phyloP scores from a whole-genome alignment of 2,113 vertebrate genomes.

The Oxygymnocypris stewartii region DNA sequence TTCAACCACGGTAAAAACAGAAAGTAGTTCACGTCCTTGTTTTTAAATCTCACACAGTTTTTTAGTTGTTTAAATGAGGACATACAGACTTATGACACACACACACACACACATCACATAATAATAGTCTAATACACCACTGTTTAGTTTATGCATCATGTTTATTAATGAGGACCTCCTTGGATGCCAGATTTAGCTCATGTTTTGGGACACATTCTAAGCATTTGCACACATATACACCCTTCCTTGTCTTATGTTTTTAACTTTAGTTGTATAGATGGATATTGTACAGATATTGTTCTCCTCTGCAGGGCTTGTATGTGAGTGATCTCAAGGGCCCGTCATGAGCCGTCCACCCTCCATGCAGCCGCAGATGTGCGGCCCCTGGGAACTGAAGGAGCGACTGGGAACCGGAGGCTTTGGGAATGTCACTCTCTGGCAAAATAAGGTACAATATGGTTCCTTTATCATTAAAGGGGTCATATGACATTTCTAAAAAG shows the following conservation, averaged over 20 bases:
- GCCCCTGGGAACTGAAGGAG: slow-evolving; percentile 93
- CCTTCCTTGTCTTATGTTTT: too few species aligned
- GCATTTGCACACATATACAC: neutral
- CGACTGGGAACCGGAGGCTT: slow-evolving; percentile 92
- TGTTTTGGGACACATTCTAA: too few species aligned
- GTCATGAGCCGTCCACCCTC: slow-evolving; percentile 85
- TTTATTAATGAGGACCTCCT: neutral
- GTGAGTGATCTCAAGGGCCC: neutral
- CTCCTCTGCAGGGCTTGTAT: slow-evolving; percentile 1
- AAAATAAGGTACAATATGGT: slow-evolving; percentile 83
- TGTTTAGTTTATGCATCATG: neutral
- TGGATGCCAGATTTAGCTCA: neutral
- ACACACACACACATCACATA: too few species aligned
- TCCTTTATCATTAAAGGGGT: too few species aligned
- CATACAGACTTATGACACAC: neutral
- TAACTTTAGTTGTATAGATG: neutral
- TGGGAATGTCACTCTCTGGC: slow-evolving; percentile 93
- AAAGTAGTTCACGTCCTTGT: neutral
- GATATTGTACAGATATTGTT: neutral
- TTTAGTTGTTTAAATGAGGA: neutral
- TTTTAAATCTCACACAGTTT: neutral
- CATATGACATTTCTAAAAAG: too few species aligned
- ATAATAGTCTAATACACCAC: too few species aligned
- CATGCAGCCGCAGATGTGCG: slow-evolving; percentile 83
- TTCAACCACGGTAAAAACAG: neutral